Percentiles rank a stretch among this genome's conserved stretches.
These are phyloP conservation scores for Zaprionus lineosus DNA, from an alignment of 2,888 invertebrate genomes.

Conservation along the genomic window DNA sequence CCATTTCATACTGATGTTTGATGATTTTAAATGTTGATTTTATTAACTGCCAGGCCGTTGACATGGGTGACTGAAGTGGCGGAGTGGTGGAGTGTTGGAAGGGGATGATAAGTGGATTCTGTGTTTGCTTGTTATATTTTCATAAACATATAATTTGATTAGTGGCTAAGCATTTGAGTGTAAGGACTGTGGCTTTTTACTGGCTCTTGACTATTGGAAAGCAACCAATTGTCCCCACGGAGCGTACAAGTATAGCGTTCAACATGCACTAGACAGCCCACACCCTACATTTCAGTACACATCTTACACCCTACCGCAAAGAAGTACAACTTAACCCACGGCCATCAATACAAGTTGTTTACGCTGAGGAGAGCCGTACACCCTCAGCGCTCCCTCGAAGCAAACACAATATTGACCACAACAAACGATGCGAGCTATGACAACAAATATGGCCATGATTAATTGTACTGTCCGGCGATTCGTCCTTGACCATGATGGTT, in stretches of 20 bases:
- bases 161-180: conserved; percentile 51
- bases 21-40: conserved; percentile 64
- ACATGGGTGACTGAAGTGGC: conserved; percentile 38
- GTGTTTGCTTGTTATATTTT: conserved; percentile 32
- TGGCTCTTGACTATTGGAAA: conserved; percentile 1
- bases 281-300: not conserved
- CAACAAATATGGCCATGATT: conserved; percentile 45
- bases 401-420: conserved; percentile 73
- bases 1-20: no score
- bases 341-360: conserved; percentile 15
- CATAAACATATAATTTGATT: conserved; percentile 63
- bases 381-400: conserved; percentile 35
- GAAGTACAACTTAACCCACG: no score
- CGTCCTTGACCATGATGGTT: conserved; percentile 39
- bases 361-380: not conserved
- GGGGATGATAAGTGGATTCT: conserved; percentile 64
- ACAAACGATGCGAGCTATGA: conserved; percentile 21
- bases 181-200: not conserved
- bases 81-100: conserved; percentile 24
- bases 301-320: conserved; percentile 1
- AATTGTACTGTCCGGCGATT: conserved; percentile 43
- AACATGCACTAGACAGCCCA: no score
- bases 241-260: no score
- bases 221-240: no score
- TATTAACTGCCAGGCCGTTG: conserved; percentile 58